Evolutionary conservation across 2,888 invertebrate species (phyloP).

Genomic region (Caenorhabditis sp.): DNA sequence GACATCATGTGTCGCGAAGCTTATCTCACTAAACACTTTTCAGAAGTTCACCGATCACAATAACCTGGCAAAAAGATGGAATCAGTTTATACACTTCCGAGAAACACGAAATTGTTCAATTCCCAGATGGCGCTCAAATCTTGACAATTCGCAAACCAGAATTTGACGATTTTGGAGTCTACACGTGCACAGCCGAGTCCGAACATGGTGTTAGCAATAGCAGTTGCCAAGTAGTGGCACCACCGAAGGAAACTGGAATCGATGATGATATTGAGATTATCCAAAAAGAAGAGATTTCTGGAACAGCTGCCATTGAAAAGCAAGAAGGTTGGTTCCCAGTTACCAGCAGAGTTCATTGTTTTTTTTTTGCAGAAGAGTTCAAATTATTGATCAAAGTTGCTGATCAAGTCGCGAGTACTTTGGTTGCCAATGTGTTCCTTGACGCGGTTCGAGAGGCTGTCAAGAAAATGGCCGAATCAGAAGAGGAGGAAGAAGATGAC

Average conservation of each 20-base stretch:
- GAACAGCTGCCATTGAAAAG: slow-evolving; percentile 49
- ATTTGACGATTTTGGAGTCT: slow-evolving; percentile 46
- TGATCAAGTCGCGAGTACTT: slow-evolving; percentile 62
- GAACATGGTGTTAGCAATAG: slow-evolving; percentile 56
- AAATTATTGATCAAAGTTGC: slow-evolving; percentile 69
- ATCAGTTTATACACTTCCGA: slow-evolving; percentile 35
- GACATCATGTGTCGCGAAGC: too few relatives aligned
- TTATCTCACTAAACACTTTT: too few relatives aligned
- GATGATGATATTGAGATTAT: slow-evolving; percentile 41
- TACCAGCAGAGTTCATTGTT: not conserved
- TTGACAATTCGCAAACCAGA: slow-evolving; percentile 47
- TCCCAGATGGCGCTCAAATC: slow-evolving; percentile 56
- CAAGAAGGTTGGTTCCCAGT: slow-evolving; percentile 44
- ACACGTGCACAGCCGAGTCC: slow-evolving; percentile 56
- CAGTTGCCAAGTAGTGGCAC: slow-evolving; percentile 42
- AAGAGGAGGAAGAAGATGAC: slow-evolving; percentile 48
- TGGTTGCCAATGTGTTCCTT: slow-evolving; percentile 66
- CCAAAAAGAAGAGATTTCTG: slow-evolving; percentile 31
- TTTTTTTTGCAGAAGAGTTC: slow-evolving; percentile 47
- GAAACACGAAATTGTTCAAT: slow-evolving; percentile 54
- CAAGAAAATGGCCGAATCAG: slow-evolving; percentile 42
- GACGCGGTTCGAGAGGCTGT: slow-evolving; percentile 66
- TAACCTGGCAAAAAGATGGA: slow-evolving; percentile 53
- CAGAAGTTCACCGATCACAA: slow-evolving; percentile 42
- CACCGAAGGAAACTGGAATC: slow-evolving; percentile 37